phyloP scores from a whole-genome alignment of 2,113 vertebrate genomes.

The Cyprinodon variegatus region DNA sequence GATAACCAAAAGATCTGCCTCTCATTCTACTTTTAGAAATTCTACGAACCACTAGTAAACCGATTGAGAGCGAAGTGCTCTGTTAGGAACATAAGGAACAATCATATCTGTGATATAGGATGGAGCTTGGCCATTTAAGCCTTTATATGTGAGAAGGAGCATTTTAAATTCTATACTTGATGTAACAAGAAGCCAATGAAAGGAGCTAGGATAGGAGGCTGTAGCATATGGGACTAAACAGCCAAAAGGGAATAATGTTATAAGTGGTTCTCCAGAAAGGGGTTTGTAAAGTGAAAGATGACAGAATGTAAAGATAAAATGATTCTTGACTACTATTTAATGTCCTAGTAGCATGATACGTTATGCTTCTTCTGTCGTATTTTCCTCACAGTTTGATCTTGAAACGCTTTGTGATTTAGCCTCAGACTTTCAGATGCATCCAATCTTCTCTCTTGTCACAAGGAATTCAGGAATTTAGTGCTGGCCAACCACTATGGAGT shows the following conservation, averaged over 20 bases:
- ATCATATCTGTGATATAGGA: too few relatives aligned
- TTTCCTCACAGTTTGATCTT: conserved; percentile 56
- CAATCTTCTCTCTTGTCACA: conserved; percentile 62
- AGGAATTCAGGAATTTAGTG: conserved; percentile 54
- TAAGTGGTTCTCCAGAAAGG: neutral
- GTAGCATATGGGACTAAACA: neutral
- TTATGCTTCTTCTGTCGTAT: conserved; percentile 42
- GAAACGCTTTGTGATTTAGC: conserved; percentile 56
- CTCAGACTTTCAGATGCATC: conserved; percentile 66
- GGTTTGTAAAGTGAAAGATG: neutral
- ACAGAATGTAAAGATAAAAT: neutral
- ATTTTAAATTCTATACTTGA: too few relatives aligned
- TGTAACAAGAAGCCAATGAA: too few relatives aligned
- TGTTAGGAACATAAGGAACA: too few relatives aligned
- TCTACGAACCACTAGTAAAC: too few relatives aligned
- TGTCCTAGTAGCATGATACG: conserved; percentile 10
- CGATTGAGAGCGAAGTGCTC: too few relatives aligned
- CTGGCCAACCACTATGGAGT: conserved; percentile 60
- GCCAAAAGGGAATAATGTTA: neutral
- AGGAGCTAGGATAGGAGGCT: too few relatives aligned
- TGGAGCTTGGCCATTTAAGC: too few relatives aligned
- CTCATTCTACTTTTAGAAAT: too few relatives aligned
- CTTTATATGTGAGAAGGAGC: too few relatives aligned
- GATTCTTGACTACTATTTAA: conserved; percentile 27
- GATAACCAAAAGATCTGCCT: too few relatives aligned